phyloP scores from a whole-genome alignment of 1,140 invertebrate genomes.

The Apis laboriosa region DNA sequence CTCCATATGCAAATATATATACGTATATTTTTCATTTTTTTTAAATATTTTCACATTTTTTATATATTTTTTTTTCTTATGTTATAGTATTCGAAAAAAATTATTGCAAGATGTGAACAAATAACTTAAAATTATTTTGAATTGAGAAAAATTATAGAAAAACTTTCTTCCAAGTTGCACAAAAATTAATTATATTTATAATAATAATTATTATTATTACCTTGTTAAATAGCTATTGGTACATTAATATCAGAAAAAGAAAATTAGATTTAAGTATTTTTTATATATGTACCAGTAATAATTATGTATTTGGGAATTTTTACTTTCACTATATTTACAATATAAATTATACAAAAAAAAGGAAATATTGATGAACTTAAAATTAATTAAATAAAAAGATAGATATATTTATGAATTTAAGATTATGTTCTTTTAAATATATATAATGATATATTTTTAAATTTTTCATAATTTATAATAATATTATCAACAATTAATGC shows the following conservation, averaged over 20 bases:
- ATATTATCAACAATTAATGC: no score
- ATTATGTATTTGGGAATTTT: background rate
- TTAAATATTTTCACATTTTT: no score
- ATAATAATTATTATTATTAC: background rate
- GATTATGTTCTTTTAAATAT: background rate
- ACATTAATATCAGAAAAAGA: no score
- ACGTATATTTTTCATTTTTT: background rate
- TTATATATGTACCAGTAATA: background rate
- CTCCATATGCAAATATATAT: no score
- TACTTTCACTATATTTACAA: background rate
- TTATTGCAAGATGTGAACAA: background rate
- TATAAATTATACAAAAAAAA: background rate
- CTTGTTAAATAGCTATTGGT: fast-evolving
- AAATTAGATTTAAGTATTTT: background rate
- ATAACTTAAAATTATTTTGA: background rate
- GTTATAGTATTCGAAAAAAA: background rate
- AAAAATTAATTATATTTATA: background rate
- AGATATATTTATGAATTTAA: background rate
- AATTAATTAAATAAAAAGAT: background rate
- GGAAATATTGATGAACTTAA: background rate
- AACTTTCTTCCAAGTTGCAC: background rate
- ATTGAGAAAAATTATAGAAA: background rate
- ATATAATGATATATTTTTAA: background rate
- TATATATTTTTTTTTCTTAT: background rate
- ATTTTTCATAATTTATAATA: no score